Conservation (phyloP, 1,140 invertebrate species). For the Psilanteris sp. region DNA sequence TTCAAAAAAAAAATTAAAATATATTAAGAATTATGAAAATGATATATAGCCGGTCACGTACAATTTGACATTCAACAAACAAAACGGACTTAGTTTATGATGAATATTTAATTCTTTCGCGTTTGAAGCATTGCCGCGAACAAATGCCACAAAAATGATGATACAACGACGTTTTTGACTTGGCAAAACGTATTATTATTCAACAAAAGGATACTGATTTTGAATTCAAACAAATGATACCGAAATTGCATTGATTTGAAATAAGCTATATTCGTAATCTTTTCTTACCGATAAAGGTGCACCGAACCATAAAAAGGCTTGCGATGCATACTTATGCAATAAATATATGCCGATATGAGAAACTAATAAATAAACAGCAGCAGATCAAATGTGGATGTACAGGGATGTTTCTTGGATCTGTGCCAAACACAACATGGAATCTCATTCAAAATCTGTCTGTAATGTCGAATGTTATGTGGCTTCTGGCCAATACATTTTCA, state of each 20-base stretch:
- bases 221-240: slow-evolving; percentile 11
- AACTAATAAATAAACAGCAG: slow-evolving; percentile 43
- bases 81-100: too few relatives aligned
- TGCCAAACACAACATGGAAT: slow-evolving; percentile 62
- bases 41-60: too few relatives aligned
- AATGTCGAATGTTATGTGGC: slow-evolving; percentile 63
- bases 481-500: slow-evolving; percentile 51
- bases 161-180: slow-evolving; percentile 1
- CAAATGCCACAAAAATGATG: too few relatives aligned
- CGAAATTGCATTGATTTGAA: slow-evolving; percentile 7
- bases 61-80: too few relatives aligned
- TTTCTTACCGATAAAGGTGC: slow-evolving; percentile 32
- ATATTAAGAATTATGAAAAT: too few relatives aligned
- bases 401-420: slow-evolving; percentile 40
- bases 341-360: slow-evolving; percentile 1
- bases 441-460: slow-evolving; percentile 62
- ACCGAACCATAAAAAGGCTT: slow-evolving; percentile 23
- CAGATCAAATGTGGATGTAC: slow-evolving; percentile 47
- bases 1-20: too few relatives aligned
- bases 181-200: slow-evolving; percentile 7
- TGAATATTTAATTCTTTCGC: too few relatives aligned
- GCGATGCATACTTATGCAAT: slow-evolving; percentile 36
- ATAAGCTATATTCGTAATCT: slow-evolving; percentile 20
- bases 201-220: slow-evolving; percentile 2
- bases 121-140: too few relatives aligned